Conservation (phyloP, 2,888 invertebrate genomes). For the Erpobdella octoculata region DNA sequence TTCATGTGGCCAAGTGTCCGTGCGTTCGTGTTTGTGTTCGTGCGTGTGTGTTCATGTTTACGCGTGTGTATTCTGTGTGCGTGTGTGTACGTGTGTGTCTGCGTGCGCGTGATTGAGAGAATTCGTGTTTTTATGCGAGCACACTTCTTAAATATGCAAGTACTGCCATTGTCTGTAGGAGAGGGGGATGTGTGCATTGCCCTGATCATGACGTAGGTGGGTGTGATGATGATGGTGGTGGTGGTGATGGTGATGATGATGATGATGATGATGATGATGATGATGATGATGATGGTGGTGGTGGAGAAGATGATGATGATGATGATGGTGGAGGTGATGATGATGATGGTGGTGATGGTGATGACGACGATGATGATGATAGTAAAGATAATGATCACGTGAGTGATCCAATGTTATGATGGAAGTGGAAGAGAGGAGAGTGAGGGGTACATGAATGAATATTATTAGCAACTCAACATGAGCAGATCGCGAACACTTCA, state of each 20-base stretch:
- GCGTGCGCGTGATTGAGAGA: too few species aligned
- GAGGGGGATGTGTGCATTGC: background rate
- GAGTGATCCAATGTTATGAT: too few species aligned
- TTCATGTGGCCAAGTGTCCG: too few species aligned
- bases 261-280: conserved; percentile 12
- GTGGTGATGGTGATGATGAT: conserved; percentile 19
- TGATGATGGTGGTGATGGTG: background rate
- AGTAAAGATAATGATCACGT: background rate
- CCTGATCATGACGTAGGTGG: background rate
- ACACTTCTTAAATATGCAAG: conserved; percentile 10
- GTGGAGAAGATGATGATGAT: background rate
- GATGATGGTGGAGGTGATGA: background rate
- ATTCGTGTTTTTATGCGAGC: too few species aligned
- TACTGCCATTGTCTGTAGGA: background rate
- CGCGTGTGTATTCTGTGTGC: too few species aligned
- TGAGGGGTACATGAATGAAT: too few species aligned
- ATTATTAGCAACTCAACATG: too few species aligned
- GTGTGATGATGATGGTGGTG: conserved; percentile 9
- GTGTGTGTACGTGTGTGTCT: too few species aligned
- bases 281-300: conserved; percentile 1
- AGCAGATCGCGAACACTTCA: too few species aligned
- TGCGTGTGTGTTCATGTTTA: too few species aligned
- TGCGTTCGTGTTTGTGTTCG: too few species aligned
- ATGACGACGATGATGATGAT: background rate
- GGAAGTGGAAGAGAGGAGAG: too few species aligned